phyloP scores from a whole-genome alignment of 2,888 invertebrate species.

The Aplocera efformata region DNA sequence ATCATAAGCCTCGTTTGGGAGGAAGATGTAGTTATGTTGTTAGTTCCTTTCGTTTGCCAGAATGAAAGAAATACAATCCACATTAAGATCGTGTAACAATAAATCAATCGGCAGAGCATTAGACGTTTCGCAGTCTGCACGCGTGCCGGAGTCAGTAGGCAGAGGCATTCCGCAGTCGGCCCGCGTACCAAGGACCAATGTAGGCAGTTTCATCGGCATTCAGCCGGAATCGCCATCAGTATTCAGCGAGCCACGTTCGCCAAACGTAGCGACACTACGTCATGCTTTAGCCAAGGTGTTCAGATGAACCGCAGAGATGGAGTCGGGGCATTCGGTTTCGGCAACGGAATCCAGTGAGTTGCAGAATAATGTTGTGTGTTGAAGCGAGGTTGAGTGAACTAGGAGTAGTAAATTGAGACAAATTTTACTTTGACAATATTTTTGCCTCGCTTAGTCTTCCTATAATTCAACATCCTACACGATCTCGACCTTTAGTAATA shows the following conservation, averaged over 20 bases:
- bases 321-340: constrained; percentile 30
- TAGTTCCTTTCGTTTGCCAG: too few species aligned
- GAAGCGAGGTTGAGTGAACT: too few species aligned
- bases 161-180: constrained; percentile 17
- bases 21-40: too few species aligned
- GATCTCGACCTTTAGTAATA: too few species aligned
- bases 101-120: constrained; percentile 46
- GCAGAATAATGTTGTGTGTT: too few species aligned
- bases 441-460: too few species aligned
- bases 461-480: too few species aligned
- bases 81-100: constrained; percentile 42
- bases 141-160: background rate
- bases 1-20: too few species aligned
- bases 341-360: too few species aligned
- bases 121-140: constrained; percentile 5
- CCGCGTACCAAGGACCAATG: constrained; percentile 41
- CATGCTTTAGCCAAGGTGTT: constrained; percentile 63
- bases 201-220: constrained; percentile 48
- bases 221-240: constrained; percentile 45
- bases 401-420: too few species aligned
- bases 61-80: constrained; percentile 25
- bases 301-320: constrained; percentile 50
- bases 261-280: constrained; percentile 68
- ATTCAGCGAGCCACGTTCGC: constrained; percentile 55
- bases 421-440: too few species aligned